A percentile compares a stretch with the other conserved stretches of the same genome.
Evolutionary conservation across 2,888 invertebrate species (phyloP).

Genomic region (Ophraella communa): DNA sequence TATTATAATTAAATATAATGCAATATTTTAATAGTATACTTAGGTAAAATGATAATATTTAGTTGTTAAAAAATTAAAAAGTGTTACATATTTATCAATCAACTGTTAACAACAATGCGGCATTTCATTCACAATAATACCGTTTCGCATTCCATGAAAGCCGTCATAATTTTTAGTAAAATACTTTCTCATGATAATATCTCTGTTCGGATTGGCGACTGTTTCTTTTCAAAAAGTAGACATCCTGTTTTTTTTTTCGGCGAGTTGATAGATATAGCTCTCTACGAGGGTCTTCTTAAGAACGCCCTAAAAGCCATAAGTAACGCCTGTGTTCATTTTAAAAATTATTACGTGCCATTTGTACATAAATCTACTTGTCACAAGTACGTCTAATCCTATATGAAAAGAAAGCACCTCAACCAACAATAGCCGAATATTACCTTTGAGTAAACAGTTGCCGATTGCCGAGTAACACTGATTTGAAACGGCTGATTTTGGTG

Average conservation of each 20-base stretch:
- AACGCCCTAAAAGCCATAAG: constrained; percentile 29
- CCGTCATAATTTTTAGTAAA: background rate
- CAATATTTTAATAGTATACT: too few species aligned
- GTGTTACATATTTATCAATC: constrained; percentile 4
- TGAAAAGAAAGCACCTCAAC: constrained; percentile 50
- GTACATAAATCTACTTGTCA: constrained; percentile 60
- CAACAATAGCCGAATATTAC: constrained; percentile 51
- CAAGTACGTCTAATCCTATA: constrained; percentile 54
- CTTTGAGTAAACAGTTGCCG: constrained; percentile 60
- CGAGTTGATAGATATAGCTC: constrained; percentile 30
- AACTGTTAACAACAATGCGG: background rate
- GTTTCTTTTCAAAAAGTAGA: constrained; percentile 27
- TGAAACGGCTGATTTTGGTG: constrained; percentile 52
- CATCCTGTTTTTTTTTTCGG: constrained; percentile 25
- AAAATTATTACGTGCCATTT: constrained; percentile 42
- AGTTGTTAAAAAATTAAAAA: background rate
- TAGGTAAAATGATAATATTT: too few species aligned
- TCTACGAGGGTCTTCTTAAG: constrained; percentile 17
- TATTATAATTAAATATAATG: too few species aligned
- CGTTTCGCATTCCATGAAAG: constrained; percentile 5
- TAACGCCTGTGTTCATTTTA: constrained; percentile 31
- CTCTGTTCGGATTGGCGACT: constrained; percentile 26
- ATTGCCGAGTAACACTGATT: constrained; percentile 53
- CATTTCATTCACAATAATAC: background rate
- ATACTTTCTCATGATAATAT: constrained; percentile 28